Percentiles rank a stretch among this genome's conserved stretches.
These are phyloP conservation scores for Heliothis virescens DNA, from an alignment of 1,140 invertebrate genomes.

Conservation along the genomic window DNA sequence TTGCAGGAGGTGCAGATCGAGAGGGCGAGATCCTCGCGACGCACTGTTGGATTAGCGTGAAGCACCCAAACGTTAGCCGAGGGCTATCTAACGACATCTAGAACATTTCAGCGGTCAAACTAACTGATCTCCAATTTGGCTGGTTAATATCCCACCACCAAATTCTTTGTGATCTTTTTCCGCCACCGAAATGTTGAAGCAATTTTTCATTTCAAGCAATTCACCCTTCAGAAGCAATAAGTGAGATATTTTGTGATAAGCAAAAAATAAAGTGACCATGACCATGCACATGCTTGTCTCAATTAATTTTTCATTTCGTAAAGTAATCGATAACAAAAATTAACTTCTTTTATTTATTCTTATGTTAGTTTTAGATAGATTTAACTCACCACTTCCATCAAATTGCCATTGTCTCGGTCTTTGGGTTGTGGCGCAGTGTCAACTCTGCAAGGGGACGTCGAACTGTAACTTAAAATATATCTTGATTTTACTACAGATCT, in stretches of 20 bases:
- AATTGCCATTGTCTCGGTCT: slow-evolving; percentile 60
- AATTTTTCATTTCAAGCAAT: neutral
- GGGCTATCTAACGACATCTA: slow-evolving; percentile 45
- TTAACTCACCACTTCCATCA: slow-evolving; percentile 64
- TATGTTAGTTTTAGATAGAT: neutral
- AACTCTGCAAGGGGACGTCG: slow-evolving; percentile 80
- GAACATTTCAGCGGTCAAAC: slow-evolving; percentile 36
- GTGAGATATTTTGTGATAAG: neutral
- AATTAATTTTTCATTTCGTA: neutral
- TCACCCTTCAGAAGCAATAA: neutral
- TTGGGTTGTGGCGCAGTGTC: slow-evolving; percentile 68
- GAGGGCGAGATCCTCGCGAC: slow-evolving; percentile 58
- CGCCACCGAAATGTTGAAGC: slow-evolving; percentile 36
- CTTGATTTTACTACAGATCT: neutral
- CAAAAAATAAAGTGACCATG: neutral
- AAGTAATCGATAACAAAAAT: neutral
- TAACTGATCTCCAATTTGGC: slow-evolving; percentile 11
- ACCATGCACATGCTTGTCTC: neutral
- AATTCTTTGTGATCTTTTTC: slow-evolving; percentile 9
- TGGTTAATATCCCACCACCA: slow-evolving; percentile 5
- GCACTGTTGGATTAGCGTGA: slow-evolving; percentile 51
- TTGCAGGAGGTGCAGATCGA: slow-evolving; percentile 63
- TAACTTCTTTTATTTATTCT: neutral
- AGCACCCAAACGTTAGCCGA: slow-evolving; percentile 43
- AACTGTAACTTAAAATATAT: slow-evolving; percentile 73